phyloP scores from a whole-genome alignment of 2,888 invertebrate genomes.

The Hemithea aestivaria region DNA sequence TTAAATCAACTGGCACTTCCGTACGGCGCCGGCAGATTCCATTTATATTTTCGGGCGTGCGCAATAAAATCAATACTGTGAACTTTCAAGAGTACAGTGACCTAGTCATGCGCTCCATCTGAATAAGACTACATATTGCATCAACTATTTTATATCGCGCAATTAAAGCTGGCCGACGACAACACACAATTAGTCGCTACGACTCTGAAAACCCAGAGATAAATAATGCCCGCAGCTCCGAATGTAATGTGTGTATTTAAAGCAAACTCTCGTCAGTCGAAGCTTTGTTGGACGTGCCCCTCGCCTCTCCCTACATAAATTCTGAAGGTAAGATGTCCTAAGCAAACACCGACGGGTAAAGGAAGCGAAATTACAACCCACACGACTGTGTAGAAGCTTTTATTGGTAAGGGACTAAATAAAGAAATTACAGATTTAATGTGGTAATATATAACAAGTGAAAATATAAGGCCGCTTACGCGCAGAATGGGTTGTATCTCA shows the following conservation, averaged over 20 bases:
- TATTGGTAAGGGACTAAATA: slow-evolving; percentile 8
- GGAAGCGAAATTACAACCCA: slow-evolving; percentile 13
- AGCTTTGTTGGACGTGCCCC: slow-evolving; percentile 26
- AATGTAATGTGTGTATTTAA: slow-evolving; percentile 30
- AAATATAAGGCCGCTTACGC: slow-evolving; percentile 9
- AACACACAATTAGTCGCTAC: slow-evolving; percentile 32
- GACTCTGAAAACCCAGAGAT: slow-evolving; percentile 4
- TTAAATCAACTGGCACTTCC: slow-evolving; percentile 49
- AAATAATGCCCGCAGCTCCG: slow-evolving; percentile 13
- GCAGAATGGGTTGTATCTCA: slow-evolving; percentile 16
- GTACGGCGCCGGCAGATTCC: slow-evolving; percentile 43
- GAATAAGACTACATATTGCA: slow-evolving; percentile 64
- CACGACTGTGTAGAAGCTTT: slow-evolving; percentile 1
- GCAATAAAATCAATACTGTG: slow-evolving; percentile 78
- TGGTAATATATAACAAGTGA: background rate
- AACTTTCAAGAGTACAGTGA: slow-evolving; percentile 75
- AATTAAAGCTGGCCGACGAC: slow-evolving; percentile 37
- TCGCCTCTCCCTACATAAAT: slow-evolving; percentile 22
- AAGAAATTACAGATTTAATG: slow-evolving; percentile 7
- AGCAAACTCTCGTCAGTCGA: slow-evolving; percentile 30
- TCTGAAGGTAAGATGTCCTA: slow-evolving; percentile 35
- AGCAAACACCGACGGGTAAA: slow-evolving; percentile 32
- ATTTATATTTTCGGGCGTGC: slow-evolving; percentile 76
- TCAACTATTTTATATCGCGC: slow-evolving; percentile 47
- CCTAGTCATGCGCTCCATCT: slow-evolving; percentile 59